Evolutionary conservation across 1,140 invertebrate species (phyloP), one percentile per base, ranked within the genome.

Genomic region (Drosophila arizonae): DNA sequence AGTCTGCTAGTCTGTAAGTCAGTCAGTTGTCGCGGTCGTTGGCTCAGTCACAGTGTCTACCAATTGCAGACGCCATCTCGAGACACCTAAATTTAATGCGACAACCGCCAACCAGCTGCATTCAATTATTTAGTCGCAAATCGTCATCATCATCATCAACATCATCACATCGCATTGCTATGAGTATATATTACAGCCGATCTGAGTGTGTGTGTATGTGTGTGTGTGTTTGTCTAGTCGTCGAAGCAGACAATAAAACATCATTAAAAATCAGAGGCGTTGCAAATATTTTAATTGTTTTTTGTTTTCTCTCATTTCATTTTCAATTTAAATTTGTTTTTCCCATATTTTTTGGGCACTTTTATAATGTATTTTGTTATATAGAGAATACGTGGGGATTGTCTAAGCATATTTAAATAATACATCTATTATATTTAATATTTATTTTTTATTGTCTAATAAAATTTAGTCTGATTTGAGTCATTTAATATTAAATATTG

Each of bases 271-370:
- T 76, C 82, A 82, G 67, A 80, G 70, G 79, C 84, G 79, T 81
- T 87, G 82, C 82, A 87, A 87, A 87, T 87, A 87, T 87, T 87
- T 87, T 82, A 87, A 87, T 87, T 87, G 82, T 84, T 87, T 87
- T 81, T 82, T 68, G 60, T 64, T 75, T 0, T 76, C 76, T 61
- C 63, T 30, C 28, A 30, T 51, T 36, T 46, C n/a, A 30, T 39
- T 63, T 76, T 39, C 61, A 43, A 8, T 33, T 6, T 15, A 17
- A 30, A 15, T 46, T 17, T 6, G 43, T 15, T 15, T 60, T 26
- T 45, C 58, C 48, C 36, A 6, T 41, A 30, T 54, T 45, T 13
- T 13, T 11, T 13, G 48, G 2, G 48, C 9, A 17, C 6, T 17
- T 15, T 8, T 8, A 8, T 9, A 17, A 45, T 45, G 2, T 17